Percentiles rank a stretch among this genome's conserved stretches.
These are phyloP conservation scores for Gymnarchus niloticus DNA, from an alignment of 2,113 vertebrate species.

Conservation along the genomic window DNA sequence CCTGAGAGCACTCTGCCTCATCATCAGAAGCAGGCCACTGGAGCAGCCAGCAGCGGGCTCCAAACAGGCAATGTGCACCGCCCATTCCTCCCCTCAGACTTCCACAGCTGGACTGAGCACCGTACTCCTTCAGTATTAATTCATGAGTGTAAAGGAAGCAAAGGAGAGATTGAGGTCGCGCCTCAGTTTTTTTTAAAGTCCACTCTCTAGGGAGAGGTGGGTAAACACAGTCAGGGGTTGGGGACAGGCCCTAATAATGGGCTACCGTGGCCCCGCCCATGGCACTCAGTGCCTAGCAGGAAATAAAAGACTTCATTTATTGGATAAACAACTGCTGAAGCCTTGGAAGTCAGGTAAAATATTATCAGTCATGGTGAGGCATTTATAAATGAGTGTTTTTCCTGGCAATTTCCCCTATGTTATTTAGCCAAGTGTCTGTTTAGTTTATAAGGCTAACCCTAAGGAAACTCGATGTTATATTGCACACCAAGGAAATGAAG, in stretches of 20 bases:
- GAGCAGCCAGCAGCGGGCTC: not conserved
- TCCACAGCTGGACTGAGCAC: not conserved
- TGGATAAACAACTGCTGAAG: not conserved
- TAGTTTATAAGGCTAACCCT: not conserved
- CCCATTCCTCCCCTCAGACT: constrained; percentile 32
- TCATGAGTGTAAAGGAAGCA: constrained; percentile 37
- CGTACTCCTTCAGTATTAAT: constrained; percentile 29
- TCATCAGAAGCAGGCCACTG: not conserved
- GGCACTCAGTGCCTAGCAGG: constrained; percentile 28
- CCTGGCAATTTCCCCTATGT: not conserved
- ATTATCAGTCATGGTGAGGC: not conserved
- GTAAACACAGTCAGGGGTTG: constrained; percentile 30
- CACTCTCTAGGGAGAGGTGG: constrained; percentile 20
- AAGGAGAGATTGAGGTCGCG: constrained; percentile 48
- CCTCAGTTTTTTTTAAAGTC: constrained; percentile 34
- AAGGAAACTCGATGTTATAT: not conserved
- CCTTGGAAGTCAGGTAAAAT: not conserved
- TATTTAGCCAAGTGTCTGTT: not conserved
- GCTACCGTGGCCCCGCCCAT: constrained; percentile 8
- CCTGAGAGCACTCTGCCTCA: not conserved
- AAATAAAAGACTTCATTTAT: not conserved
- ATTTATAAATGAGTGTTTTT: constrained; percentile 5
- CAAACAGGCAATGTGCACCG: not conserved
- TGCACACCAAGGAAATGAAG: not conserved
- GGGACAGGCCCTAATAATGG: not conserved